Evolutionary conservation across 1,140 invertebrate species (phyloP).

Genomic region (Medauroidea extradentata): DNA sequence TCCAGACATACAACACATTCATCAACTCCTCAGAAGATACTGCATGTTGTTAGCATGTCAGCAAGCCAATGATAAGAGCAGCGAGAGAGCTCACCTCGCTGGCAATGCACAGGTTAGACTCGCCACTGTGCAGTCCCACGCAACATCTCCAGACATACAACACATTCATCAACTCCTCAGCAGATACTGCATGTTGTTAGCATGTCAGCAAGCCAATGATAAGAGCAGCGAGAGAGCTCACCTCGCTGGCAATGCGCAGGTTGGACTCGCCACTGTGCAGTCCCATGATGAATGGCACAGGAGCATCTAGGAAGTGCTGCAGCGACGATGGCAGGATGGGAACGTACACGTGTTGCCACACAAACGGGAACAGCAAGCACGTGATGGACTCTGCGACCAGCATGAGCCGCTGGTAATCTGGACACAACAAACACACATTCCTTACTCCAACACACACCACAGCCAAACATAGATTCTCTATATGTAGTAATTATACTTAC

Average conservation of each 20-base stretch:
- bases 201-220: too few relatives aligned
- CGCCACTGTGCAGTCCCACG: slow-evolving; percentile 71
- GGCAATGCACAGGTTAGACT: slow-evolving; percentile 53
- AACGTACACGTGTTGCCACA: slow-evolving; percentile 98
- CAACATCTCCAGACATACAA: too few relatives aligned
- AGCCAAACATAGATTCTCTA: too few relatives aligned
- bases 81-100: slow-evolving; percentile 52
- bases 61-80: too few relatives aligned
- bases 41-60: too few relatives aligned
- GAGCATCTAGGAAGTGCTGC: slow-evolving; percentile 96
- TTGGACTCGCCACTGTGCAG: slow-evolving; percentile 48
- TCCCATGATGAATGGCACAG: slow-evolving; percentile 99
- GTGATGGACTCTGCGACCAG: slow-evolving; percentile 92
- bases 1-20: too few relatives aligned
- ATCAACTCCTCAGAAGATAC: too few relatives aligned
- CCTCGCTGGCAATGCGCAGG: slow-evolving; percentile 58
- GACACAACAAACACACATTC: neutral
- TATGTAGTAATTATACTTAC: too few relatives aligned
- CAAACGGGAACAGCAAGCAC: slow-evolving; percentile 87
- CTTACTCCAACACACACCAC: too few relatives aligned
- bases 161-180: too few relatives aligned
- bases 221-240: slow-evolving; percentile 30
- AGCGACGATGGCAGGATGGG: slow-evolving; percentile 94
- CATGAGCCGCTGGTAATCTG: slow-evolving; percentile 77
- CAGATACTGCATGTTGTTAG: too few relatives aligned